These are phyloP conservation scores for Drosophila trapezifrons DNA, from an alignment of 1,140 invertebrate genomes.

Conservation along the genomic window DNA sequence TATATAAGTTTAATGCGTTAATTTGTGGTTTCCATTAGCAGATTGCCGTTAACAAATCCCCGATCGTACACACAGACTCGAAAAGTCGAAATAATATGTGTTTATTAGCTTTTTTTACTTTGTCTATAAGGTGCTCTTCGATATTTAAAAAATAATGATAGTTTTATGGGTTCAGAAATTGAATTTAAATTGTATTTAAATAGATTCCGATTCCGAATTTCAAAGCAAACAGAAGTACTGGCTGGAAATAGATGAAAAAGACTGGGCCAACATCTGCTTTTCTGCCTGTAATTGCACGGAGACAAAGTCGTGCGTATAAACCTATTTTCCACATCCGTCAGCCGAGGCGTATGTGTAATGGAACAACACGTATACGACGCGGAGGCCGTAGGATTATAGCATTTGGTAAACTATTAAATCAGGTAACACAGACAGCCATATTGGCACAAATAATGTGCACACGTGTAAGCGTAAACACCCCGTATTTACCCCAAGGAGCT, in stretches of 20 bases:
- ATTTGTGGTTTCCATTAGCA: conserved; percentile 55
- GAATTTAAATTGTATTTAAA: neutral
- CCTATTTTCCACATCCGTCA: conserved; percentile 23
- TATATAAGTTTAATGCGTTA: conserved; percentile 24
- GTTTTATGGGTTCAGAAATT: conserved; percentile 3
- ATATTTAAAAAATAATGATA: neutral
- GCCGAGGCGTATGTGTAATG: conserved; percentile 21
- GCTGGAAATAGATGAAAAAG: neutral
- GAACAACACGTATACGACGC: conserved; percentile 33
- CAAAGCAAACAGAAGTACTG: neutral
- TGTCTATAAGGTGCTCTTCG: conserved; percentile 5
- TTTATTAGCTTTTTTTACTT: conserved; percentile 22
- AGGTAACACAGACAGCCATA: conserved; percentile 20
- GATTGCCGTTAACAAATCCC: conserved; percentile 35
- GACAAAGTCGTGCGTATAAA: conserved; percentile 36
- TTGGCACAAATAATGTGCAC: conserved; percentile 31
- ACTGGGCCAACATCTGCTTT: conserved; percentile 25
- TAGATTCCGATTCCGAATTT: neutral
- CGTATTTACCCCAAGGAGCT: conserved; percentile 72
- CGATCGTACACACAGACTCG: conserved; percentile 5
- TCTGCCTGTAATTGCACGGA: conserved; percentile 2
- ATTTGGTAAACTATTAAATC: conserved; percentile 30
- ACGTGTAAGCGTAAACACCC: conserved; percentile 65
- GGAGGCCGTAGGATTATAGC: conserved; percentile 25
- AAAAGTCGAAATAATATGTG: conserved; percentile 16